Evolutionary conservation across 2,888 invertebrate genomes (phyloP).

Genomic region (Diploptera punctata): DNA sequence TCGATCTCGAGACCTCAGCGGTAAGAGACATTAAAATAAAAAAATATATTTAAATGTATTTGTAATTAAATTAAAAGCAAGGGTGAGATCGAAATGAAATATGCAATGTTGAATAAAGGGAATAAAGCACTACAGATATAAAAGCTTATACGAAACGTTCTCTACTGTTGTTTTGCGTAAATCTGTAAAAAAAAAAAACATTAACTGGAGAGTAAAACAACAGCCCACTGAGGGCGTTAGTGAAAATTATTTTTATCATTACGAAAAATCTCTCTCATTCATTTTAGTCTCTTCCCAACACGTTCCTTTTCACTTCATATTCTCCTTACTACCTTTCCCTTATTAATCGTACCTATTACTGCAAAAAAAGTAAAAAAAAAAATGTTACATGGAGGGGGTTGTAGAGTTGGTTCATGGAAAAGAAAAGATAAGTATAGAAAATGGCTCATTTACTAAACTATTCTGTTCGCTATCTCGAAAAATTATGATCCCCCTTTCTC

Average conservation of each 20-base stretch:
- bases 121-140: too few species aligned
- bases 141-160: too few species aligned
- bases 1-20: too few species aligned
- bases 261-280: constrained; percentile 2
- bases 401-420: constrained; percentile 21
- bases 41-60: too few species aligned
- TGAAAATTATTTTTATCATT: constrained; percentile 27
- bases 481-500: constrained; percentile 35
- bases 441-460: constrained; percentile 43
- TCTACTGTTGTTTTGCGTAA: too few species aligned
- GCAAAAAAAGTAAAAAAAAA: neutral
- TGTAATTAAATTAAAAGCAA: too few species aligned
- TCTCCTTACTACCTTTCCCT: neutral
- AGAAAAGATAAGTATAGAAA: constrained; percentile 38
- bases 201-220: neutral
- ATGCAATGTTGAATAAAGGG: too few species aligned
- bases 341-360: neutral
- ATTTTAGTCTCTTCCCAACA: neutral
- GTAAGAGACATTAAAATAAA: too few species aligned
- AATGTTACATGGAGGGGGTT: neutral
- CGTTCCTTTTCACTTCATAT: neutral
- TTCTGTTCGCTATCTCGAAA: constrained; percentile 40
- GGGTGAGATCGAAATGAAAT: too few species aligned
- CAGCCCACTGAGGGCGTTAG: constrained; percentile 7
- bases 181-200: neutral